Base-by-base conservation (phyloP, 2,888 invertebrate species). In the Cerceris rybyensis region DNA sequence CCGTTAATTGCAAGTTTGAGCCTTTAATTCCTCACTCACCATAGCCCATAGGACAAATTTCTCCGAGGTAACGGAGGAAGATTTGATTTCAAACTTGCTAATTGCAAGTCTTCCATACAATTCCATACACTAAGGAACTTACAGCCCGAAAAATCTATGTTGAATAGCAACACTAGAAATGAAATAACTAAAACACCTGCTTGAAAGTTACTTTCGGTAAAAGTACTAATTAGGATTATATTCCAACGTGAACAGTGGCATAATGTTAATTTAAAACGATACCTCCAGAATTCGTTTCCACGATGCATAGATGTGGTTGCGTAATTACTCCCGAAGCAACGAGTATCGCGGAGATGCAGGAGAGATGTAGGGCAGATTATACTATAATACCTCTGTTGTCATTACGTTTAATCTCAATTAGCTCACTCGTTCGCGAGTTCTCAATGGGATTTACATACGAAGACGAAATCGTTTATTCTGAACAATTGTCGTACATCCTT, bases 341-440 rank as follows among this genome's bases (percentile, higher is more conserved):
- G 59, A 78, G 60, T 75, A 74, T 72, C 60, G 58, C 50, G 52
- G 70, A 70, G 63, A 46, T 70, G 60, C 55, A 60, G 58, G 17
- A 52, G 55, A 70, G 63, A 46, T 70, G 60, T 52, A 60, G 58
- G 17, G 55, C 46, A 67, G 73, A 82, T 75, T 77, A n/a, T n/a
- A n/a, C n/a, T n/a, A n/a, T n/a, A 85, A 84, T 84, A 75, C 73
- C 46, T 16, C 64, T 69, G 61, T 85, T 82, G 85, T 82, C 82
- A 80, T 70, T 54, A 49, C 70, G 73, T 78, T 82, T 84, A 85
- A 78, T 80, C 80, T 74, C 77, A 78, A 84, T 85, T 80, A 84
- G 73, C 28, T 75, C 75, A 77, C 60, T 84, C 78, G 81, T 78
- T 61, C 61, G 63, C 64, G 74, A 80, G 71, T 78, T 74, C 67